A percentile compares a stretch with the other conserved stretches of the same genome.
These are phyloP conservation scores for Aelia acuminata DNA, from an alignment of 2,888 invertebrate genomes.

Conservation along the genomic window DNA sequence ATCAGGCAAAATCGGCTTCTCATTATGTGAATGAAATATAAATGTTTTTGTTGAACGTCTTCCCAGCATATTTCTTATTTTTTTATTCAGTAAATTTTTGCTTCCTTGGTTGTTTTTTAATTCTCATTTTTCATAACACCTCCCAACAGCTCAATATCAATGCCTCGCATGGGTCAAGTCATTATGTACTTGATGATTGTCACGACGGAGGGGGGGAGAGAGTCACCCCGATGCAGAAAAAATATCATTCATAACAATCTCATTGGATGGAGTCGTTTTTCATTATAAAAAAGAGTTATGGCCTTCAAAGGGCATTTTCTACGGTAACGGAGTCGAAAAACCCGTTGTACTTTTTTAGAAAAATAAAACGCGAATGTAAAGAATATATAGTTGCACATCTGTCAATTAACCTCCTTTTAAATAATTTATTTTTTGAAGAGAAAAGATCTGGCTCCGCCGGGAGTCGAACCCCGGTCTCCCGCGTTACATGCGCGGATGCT, in stretches of 20 bases:
- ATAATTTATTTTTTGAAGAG: neutral
- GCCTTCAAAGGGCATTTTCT: neutral
- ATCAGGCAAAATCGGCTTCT: no score
- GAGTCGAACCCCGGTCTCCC: no score
- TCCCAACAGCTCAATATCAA: no score
- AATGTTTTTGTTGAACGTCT: no score
- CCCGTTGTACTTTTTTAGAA: neutral
- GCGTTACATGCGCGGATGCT: no score
- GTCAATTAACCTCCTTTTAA: neutral
- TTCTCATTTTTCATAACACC: no score
- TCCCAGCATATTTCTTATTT: no score
- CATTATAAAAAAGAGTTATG: conserved; percentile 11
- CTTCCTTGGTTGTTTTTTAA: no score
- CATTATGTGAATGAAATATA: no score
- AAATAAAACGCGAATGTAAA: neutral
- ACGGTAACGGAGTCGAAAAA: neutral
- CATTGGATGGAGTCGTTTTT: neutral
- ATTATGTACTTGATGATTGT: conserved; percentile 20
- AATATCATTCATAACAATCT: conserved; percentile 9
- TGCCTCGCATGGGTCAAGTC: neutral
- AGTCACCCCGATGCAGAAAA: neutral
- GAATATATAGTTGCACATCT: neutral
- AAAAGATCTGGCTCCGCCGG: no score
- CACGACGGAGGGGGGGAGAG: neutral
- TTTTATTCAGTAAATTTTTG: no score